Evolutionary conservation across 2,888 invertebrate genomes (phyloP), one percentile per base, ranked within the genome.

Genomic region (Exephanes ischioxanthus): DNA sequence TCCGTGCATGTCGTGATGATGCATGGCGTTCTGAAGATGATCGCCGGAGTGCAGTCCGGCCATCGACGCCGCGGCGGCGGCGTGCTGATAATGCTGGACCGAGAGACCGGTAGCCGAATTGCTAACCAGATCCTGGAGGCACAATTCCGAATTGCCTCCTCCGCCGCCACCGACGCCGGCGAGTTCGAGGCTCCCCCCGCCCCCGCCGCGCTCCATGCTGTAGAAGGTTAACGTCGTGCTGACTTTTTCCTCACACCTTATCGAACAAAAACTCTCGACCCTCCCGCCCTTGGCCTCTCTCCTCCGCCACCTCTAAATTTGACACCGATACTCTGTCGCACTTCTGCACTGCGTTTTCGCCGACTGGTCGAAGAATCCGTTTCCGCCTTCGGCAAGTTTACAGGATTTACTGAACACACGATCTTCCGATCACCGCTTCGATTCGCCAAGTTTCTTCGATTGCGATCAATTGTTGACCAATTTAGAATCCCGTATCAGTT

Each of bases 61-160:
- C 68, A 94, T 94, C 86, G 94, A 80, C 91, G 94, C 95, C 85
- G 95, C 95, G 89, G 95, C 95, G 19, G 93, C 94, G 78, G 95
- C 95, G 89, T 95, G 95, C 87, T 95, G 93, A 89, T 95, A 94
- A 87, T 94, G 94, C 83, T 94, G 94, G 84, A 94, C 95, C 78
- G 95, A 95, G 87, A 94, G 94, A 79, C 94, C 94, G 73, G 94
- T 94, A 33, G 94, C 94, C 58, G 96, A 95, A 30, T 95, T 95
- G 85, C 95, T 95, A 84, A 97, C 96, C 89, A 97, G 95, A 94
- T 97, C 97, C 92, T 97, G 97, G 75, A 97, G 95, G 91, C 97
- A 97, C 90, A 97, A 95, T 90, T 96, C 96, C 91, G 96, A 95
- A 94, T 97, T 92, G 55, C 91, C 91, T 84, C 89, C 88, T 55